Evolutionary conservation across 2,888 invertebrate genomes (phyloP).

Genomic region (Dynastes tityus): DNA sequence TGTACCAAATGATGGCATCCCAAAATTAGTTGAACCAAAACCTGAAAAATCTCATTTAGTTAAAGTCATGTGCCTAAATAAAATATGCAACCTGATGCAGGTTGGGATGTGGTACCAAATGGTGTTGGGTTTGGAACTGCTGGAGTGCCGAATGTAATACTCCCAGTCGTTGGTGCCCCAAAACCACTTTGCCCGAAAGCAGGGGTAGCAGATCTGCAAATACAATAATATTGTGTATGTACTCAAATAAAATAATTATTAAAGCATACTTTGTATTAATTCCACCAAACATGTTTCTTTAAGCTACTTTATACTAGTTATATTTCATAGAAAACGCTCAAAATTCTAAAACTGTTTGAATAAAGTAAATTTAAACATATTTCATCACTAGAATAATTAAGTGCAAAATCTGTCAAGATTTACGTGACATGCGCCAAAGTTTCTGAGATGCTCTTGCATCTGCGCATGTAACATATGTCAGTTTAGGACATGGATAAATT

Average conservation of each 20-base stretch:
- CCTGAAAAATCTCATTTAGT: slow-evolving; percentile 35
- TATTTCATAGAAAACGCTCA: neutral
- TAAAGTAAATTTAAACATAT: no score
- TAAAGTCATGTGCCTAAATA: neutral
- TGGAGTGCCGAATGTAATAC: slow-evolving; percentile 58
- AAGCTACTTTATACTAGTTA: neutral
- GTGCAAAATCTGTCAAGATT: no score
- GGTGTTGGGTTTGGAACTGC: slow-evolving; percentile 51
- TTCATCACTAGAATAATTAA: no score
- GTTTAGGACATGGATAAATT: no score
- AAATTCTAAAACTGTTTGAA: no score
- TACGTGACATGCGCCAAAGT: no score
- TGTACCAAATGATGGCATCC: slow-evolving; percentile 46
- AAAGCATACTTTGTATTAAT: slow-evolving; percentile 56
- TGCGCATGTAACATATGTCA: no score
- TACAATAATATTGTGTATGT: neutral
- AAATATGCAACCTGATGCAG: slow-evolving; percentile 39
- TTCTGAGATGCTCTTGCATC: no score
- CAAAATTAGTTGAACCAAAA: slow-evolving; percentile 41
- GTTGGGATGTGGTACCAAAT: slow-evolving; percentile 39
- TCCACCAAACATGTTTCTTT: slow-evolving; percentile 54
- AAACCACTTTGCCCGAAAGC: slow-evolving; percentile 49
- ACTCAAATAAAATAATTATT: slow-evolving; percentile 12
- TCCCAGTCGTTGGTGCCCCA: slow-evolving; percentile 54
- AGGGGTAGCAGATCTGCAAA: slow-evolving; percentile 49